Evolutionary conservation across 2,113 vertebrate species (phyloP).

Genomic region (Bungarus multicinctus): DNA sequence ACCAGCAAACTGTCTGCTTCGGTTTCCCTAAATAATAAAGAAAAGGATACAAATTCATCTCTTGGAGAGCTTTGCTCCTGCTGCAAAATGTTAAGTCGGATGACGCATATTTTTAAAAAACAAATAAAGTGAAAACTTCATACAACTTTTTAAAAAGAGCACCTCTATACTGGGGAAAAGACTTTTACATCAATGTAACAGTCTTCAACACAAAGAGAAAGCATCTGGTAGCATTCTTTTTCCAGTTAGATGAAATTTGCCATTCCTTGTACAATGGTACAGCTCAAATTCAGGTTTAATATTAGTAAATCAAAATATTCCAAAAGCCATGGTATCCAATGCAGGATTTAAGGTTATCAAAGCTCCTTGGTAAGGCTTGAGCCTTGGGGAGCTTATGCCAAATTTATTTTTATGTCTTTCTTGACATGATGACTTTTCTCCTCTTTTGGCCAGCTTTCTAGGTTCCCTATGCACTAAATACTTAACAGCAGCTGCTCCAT

Average conservation of each 20-base stretch:
- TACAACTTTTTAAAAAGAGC: not conserved
- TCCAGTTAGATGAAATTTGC: not conserved
- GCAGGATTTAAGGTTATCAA: not conserved
- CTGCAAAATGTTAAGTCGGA: slow-evolving; percentile 7
- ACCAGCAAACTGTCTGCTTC: slow-evolving; percentile 69
- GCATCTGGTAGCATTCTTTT: not conserved
- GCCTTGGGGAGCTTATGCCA: too few species aligned
- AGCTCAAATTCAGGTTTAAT: not conserved
- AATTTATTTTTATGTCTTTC: not conserved
- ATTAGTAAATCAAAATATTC: not conserved
- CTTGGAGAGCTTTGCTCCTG: slow-evolving; percentile 48
- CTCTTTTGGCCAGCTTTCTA: not conserved
- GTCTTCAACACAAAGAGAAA: not conserved
- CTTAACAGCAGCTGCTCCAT: not conserved
- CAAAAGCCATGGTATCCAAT: not conserved
- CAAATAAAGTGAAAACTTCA: not conserved
- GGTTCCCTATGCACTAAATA: not conserved
- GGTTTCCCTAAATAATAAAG: slow-evolving; percentile 47
- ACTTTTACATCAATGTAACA: not conserved
- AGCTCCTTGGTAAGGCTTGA: not conserved
- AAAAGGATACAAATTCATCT: slow-evolving; percentile 40
- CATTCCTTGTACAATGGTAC: not conserved
- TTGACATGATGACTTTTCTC: not conserved
- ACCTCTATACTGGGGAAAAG: not conserved
- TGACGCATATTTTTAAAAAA: not conserved